A percentile compares a stretch with the other conserved stretches of the same genome.
Conservation (phyloP, 2,888 invertebrate genomes). For the Plebejus argus region DNA sequence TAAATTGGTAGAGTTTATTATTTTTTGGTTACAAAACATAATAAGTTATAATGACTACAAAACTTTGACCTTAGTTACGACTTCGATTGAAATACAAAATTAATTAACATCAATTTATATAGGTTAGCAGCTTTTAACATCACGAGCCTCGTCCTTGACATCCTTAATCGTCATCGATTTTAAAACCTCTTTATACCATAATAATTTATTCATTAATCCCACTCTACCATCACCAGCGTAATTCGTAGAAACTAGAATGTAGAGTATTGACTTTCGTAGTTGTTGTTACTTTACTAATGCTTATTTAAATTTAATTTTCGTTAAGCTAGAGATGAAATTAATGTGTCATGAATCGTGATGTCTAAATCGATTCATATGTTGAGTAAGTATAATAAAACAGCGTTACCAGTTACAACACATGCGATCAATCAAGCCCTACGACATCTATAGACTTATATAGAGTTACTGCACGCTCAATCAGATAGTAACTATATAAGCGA, state of each 20-base stretch:
- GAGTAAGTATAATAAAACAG: not conserved
- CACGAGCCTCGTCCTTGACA: not conserved
- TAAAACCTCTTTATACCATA: not conserved
- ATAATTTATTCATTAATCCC: not conserved
- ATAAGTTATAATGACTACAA: not conserved
- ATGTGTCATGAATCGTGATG: not conserved
- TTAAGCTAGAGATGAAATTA: not conserved
- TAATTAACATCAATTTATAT: not conserved
- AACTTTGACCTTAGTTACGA: not conserved
- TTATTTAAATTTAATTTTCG: not conserved
- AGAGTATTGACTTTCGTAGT: not conserved
- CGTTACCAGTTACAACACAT: not conserved
- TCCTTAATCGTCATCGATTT: not conserved
- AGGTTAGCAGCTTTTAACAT: not conserved
- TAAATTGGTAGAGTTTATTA: not conserved
- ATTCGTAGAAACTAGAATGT: not conserved
- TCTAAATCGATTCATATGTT: conserved; percentile 13
- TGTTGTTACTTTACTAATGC: not conserved
- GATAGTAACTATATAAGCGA: not conserved
- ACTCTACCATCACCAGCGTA: not conserved
- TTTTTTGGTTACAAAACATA: not conserved
- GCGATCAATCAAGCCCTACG: conserved; percentile 16
- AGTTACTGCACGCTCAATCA: not conserved
- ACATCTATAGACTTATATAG: not conserved
- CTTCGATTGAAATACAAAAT: not conserved